Conservation (phyloP, 1,140 invertebrate genomes). For the Trichonephila inaurata region DNA sequence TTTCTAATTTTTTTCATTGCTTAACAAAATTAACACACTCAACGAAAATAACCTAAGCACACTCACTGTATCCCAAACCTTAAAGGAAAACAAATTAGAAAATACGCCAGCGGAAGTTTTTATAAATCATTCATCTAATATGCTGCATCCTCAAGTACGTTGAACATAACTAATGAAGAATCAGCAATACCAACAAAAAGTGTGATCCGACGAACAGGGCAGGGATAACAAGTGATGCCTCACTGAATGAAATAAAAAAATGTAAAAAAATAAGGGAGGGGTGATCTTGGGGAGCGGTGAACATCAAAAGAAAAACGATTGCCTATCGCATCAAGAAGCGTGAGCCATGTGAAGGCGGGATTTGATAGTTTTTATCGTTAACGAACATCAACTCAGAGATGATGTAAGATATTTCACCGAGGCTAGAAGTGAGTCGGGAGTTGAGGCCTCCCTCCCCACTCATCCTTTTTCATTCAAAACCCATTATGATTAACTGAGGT, state of each 20-base stretch:
- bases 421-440: not conserved
- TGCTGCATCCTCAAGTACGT: not conserved
- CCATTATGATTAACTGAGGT: conserved; percentile 53
- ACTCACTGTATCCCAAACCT: too few species aligned
- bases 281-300: conserved; percentile 16
- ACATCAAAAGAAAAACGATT: conserved; percentile 67
- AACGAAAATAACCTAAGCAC: too few species aligned
- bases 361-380: conserved; percentile 74
- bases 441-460: not conserved
- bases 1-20: too few species aligned
- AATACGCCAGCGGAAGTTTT: not conserved
- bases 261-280: conserved; percentile 9
- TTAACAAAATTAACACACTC: too few species aligned
- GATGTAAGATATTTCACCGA: conserved; percentile 49
- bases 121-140: conserved; percentile 15
- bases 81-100: not conserved
- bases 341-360: conserved; percentile 50
- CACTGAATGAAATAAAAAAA: not conserved
- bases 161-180: conserved; percentile 43
- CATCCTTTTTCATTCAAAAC: not conserved
- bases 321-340: conserved; percentile 60
- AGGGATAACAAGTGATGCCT: conserved; percentile 25
- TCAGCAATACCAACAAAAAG: conserved; percentile 32
- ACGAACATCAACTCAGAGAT: conserved; percentile 60
- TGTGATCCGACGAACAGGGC: not conserved